Percentiles rank a stretch among this genome's conserved stretches.
These are phyloP conservation scores for Drosophila tripunctata DNA, from an alignment of 2,888 invertebrate genomes.

Conservation along the genomic window DNA sequence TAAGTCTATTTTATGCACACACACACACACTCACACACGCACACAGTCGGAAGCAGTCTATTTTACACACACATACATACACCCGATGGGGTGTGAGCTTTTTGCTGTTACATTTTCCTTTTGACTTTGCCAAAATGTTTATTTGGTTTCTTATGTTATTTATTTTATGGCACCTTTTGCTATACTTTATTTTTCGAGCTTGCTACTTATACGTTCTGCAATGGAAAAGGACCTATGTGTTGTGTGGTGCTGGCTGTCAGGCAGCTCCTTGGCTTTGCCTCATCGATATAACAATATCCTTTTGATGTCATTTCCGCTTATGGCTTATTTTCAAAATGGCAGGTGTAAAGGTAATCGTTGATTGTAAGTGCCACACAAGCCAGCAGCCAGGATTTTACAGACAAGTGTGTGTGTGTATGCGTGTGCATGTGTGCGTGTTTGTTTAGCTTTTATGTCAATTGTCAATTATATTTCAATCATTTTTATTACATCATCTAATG, in stretches of 20 bases:
- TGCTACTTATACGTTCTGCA: slow-evolving; percentile 56
- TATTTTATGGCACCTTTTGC: slow-evolving; percentile 79
- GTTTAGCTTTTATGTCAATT: slow-evolving; percentile 75
- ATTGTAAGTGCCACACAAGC: slow-evolving; percentile 74
- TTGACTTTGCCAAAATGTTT: slow-evolving; percentile 68
- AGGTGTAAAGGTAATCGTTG: slow-evolving; percentile 80
- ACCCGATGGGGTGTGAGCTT: slow-evolving; percentile 32
- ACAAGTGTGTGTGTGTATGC: slow-evolving; percentile 16
- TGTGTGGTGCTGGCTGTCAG: no score
- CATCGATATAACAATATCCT: slow-evolving; percentile 79
- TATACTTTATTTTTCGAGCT: slow-evolving; percentile 72
- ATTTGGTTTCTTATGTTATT: slow-evolving; percentile 77
- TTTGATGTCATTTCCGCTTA: slow-evolving; percentile 78
- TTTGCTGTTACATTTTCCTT: slow-evolving; percentile 33
- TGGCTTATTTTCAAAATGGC: slow-evolving; percentile 80
- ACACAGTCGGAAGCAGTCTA: slow-evolving; percentile 57
- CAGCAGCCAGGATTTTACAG: slow-evolving; percentile 64
- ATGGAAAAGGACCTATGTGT: background rate
- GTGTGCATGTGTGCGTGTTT: slow-evolving; percentile 41
- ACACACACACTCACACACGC: slow-evolving; percentile 35
- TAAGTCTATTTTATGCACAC: slow-evolving; percentile 75
- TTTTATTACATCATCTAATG: slow-evolving; percentile 77
- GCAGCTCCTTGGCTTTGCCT: slow-evolving; percentile 41
- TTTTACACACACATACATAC: slow-evolving; percentile 57
- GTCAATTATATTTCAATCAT: slow-evolving; percentile 80